phyloP scores from a whole-genome alignment of 2,797 vertebrate species.

The Acanthis flammea region DNA sequence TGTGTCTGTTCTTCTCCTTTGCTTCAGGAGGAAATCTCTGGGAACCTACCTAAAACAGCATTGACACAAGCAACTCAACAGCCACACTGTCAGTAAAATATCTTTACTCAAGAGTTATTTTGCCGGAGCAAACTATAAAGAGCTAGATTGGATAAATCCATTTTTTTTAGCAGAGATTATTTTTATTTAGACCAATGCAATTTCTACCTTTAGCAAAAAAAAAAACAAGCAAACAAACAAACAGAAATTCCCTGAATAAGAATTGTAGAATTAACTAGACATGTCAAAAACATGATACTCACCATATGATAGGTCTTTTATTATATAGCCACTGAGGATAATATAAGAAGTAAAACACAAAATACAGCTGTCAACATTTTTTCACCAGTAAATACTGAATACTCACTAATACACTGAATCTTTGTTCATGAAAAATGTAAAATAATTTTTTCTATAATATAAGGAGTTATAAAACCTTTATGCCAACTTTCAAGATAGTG shows the following conservation, averaged over 20 bases:
- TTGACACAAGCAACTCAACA: not conserved
- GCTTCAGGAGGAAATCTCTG: not conserved
- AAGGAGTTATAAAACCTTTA: not conserved
- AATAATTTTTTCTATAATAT: not conserved
- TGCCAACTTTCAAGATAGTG: not conserved
- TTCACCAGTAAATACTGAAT: not conserved
- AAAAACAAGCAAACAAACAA: too few relatives aligned
- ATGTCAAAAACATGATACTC: not conserved
- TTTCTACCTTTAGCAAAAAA: not conserved
- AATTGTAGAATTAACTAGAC: not conserved
- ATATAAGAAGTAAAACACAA: conserved; percentile 18
- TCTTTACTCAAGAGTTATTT: not conserved
- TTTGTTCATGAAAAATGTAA: not conserved
- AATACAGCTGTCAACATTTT: conserved; percentile 37
- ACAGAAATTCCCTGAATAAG: not conserved
- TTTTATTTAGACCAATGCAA: not conserved
- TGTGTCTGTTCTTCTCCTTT: not conserved
- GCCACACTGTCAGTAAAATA: not conserved
- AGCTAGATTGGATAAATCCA: not conserved
- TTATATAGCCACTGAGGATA: not conserved
- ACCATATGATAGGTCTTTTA: conserved; percentile 12
- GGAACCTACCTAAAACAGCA: accelerated
- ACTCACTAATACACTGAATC: not conserved
- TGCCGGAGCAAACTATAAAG: not conserved
- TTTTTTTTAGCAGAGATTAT: not conserved